Evolutionary conservation across 1,140 invertebrate species (phyloP), one percentile per base, ranked within the genome.

Genomic region (Phortica variegata): DNA sequence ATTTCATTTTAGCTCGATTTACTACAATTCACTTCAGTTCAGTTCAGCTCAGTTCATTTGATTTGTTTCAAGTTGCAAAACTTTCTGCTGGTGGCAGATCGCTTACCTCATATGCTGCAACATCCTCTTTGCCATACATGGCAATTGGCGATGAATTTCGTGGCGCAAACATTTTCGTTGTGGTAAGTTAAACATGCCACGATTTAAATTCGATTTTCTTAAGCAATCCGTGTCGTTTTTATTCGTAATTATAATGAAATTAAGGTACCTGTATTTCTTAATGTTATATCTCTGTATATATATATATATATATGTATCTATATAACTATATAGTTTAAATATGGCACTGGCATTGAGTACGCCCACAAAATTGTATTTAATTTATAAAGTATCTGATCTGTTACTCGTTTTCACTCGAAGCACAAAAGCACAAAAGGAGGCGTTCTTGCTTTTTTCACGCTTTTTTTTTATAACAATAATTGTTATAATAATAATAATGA

Each of bases 101-200:
- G 10, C 39, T 63, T 71, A 76, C 73, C 73, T 76, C 73, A 65
- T 76, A 73, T 54, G 73, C 73, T 40, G 73, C 73, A 39, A 76
- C 47, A 60, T 75, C 73, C 59, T 76, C 73, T 38, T 71, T 73
- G 58, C 65, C 66, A 43, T 70, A 73, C 33, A 55, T 55, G 63
- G 63, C 56, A 51, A 60, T 49, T 49, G 73, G 73, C 59, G 73
- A 76, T 50, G 73, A 76, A 52, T 76, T 76, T 53, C 70, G 60
- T 48, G 73, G 73, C 42, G 73, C 73, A 54, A 76, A 76, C 73
- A 76, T 76, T 48, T 51, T 60, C 47, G 4, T 7, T 55, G 46
- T 43, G 31, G 40, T 17, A 29, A 34, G 34, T 56, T 38, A 66
- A 39, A 49, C 63, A 65, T 65, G 50, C 56, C 62, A 62, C 23